Base-by-base conservation (phyloP, 1,140 invertebrate species). In the Calosoma granatense region DNA sequence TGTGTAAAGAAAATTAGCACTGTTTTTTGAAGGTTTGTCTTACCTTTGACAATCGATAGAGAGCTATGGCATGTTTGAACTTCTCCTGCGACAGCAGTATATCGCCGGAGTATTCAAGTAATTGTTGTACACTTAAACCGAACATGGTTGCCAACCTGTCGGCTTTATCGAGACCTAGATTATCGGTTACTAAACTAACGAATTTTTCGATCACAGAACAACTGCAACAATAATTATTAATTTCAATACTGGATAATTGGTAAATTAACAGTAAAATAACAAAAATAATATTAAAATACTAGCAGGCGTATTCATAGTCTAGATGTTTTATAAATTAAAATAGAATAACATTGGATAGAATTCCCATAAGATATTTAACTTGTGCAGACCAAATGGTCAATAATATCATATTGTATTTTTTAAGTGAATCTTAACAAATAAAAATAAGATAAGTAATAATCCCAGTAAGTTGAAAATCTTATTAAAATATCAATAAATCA, bases 71-170 rank as follows among this genome's bases (percentile, higher is more conserved):
- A 65, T 80, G 80, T 43, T 80, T 74, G 63, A 84, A 83, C 55
- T 81, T 76, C 36, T 81, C 78, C 54, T 80, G 78, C 2, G 76
- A 72, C 53, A 90, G 70, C 60, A 85, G 74, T 63, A 82, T 75
- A 71, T 89, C 86, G 19, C 85, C 87, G 20, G 84, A 85, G 64
- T 77, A 74, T 74, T 89, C 87, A 56, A 88, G 78, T 47, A 89
- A 73, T 56, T 80, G 77, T 63, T 85, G 81, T 12, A 84, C 72
- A 67, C 87, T 83, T 3, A 90, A 71, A 64, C 79, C 81, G 64
- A 87, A 86, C 2, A 81, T 68, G 22, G 72, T 60, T 14, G 76
- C 76, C 21, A 84, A 65, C 61, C 73, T 74, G 61, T 77, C 78
- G 3, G 81, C 79, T 64, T 74, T 76, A 54, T 80, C 76, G 12